Conservation (phyloP, 1,140 invertebrate genomes). For the Helicoverpa armigera region DNA sequence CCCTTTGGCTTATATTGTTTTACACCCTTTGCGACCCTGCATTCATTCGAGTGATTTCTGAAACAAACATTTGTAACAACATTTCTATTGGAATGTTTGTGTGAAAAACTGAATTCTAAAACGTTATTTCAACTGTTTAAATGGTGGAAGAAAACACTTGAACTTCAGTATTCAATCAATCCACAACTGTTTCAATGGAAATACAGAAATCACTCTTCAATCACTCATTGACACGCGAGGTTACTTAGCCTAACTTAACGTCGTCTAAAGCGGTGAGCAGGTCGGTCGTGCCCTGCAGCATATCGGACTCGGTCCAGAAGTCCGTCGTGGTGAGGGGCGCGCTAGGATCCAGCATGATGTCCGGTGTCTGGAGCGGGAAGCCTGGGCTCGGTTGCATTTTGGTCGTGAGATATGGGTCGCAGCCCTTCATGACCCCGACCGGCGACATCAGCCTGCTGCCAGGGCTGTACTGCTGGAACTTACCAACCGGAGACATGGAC, state of each 20-base stretch:
- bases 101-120: constrained; percentile 60
- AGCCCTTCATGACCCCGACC: constrained; percentile 67
- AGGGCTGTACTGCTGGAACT: constrained; percentile 74
- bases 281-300: constrained; percentile 76
- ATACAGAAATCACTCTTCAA: constrained; percentile 71
- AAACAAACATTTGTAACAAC: constrained; percentile 35
- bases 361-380: constrained; percentile 65
- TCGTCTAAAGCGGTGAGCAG: constrained; percentile 78
- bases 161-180: constrained; percentile 52
- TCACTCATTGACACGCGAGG: constrained; percentile 44
- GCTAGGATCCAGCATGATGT: constrained; percentile 71
- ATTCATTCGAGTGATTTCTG: constrained; percentile 78
- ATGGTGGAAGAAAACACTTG: not conserved
- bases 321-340: constrained; percentile 66
- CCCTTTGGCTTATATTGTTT: constrained; percentile 63
- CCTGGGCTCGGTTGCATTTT: constrained; percentile 78
- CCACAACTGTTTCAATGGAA: constrained; percentile 57
- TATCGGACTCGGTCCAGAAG: constrained; percentile 78
- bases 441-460: constrained; percentile 70
- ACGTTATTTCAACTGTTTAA: constrained; percentile 8
- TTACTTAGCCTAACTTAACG: constrained; percentile 68
- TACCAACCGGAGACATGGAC: constrained; percentile 75
- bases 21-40: constrained; percentile 68
- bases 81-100: constrained; percentile 67
- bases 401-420: constrained; percentile 76